Conservation (phyloP, 2,797 vertebrate species). For the Ammospiza maritima region DNA sequence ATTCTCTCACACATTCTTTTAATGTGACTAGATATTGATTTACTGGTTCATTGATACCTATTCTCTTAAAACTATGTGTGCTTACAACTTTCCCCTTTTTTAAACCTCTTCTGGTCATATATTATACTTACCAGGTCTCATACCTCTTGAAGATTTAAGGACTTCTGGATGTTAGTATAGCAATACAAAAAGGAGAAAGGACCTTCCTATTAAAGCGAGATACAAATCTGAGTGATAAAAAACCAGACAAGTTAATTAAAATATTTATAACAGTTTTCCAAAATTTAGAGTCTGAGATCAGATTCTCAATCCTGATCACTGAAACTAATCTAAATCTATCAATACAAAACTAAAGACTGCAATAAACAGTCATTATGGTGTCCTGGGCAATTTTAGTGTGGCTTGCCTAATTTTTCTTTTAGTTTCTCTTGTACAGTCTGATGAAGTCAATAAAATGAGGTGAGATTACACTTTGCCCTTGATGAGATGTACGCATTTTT, state of each 20-base stretch:
- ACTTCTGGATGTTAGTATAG: neutral
- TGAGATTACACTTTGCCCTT: neutral
- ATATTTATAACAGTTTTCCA: neutral
- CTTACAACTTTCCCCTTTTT: neutral
- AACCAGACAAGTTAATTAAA: neutral
- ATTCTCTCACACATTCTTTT: neutral
- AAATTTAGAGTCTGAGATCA: neutral
- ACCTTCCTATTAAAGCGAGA: neutral
- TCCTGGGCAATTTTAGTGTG: neutral
- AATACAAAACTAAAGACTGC: neutral
- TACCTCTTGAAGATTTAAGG: neutral
- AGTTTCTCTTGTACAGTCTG: neutral
- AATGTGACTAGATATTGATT: neutral
- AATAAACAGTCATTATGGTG: neutral
- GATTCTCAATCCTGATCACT: neutral
- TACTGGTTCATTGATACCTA: neutral
- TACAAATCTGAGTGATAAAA: neutral
- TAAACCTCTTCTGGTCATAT: neutral
- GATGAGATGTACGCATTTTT: neutral
- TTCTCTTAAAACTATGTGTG: neutral
- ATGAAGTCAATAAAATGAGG: neutral
- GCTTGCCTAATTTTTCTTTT: neutral
- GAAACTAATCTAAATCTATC: neutral
- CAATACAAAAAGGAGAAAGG: neutral
- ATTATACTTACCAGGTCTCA: neutral